Evolutionary conservation across 2,113 vertebrate species (phyloP), one percentile per base, ranked within the genome.

Genomic region (Hyaena hyaena): DNA sequence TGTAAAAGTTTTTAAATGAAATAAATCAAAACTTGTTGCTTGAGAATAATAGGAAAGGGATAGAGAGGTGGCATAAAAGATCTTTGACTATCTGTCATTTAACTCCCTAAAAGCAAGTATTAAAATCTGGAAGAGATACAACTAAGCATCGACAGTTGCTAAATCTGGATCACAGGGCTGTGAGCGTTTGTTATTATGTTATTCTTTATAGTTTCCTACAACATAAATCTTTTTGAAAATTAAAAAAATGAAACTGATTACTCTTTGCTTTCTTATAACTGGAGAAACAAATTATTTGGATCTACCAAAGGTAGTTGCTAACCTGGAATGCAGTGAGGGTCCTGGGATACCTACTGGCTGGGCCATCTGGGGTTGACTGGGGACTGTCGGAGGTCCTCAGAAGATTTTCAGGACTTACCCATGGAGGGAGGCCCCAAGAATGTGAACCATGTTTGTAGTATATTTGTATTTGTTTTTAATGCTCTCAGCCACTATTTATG

Each of bases 381-480:
- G 2, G 23, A 11, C 17, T 43, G 26, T 26, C 35, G 10, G 45
- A 45, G 17, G 28, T 55, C 53, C n/a, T 48, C 15, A 4, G 53
- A 23, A 88, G 63, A 85, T 31, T 48, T 90, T 61, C 11, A 24
- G 65, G 63, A 24, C 58, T 23, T 43, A 24, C 7, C 17, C 63
- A 11, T 16, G 26, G 23, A 82, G 31, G 31, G n/a, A 83, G 45
- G 17, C 48, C 43, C 58, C 53, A 39, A 73, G 82, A 80, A 80
- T 28, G 33, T 31, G 84, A 94, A 65, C 48, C 74, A 15, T 69
- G 91, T 94, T 90, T 48, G 16, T 53, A 74, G n/a, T 12, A 58
- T 88, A 80, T 50, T 83, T 79, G 21, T 79, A 17, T 96, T 96
- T 98, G 81, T 97, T 98, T 98, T 97, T 48, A 73, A 76, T 95